phyloP scores from a whole-genome alignment of 2,797 vertebrate genomes.

The Xenops minutus region DNA sequence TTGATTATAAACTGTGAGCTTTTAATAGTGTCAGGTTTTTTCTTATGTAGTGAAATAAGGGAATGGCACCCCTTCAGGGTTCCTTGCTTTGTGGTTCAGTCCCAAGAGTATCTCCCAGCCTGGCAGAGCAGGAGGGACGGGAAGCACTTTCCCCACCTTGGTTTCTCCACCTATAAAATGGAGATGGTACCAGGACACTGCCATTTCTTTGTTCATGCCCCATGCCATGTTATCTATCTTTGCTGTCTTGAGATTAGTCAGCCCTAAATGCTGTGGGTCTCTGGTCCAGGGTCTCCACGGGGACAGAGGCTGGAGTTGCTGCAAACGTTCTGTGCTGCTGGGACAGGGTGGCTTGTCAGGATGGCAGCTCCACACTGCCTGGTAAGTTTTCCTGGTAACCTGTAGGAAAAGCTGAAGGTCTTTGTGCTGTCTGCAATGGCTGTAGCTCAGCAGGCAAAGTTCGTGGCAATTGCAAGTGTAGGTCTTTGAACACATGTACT shows the following conservation, averaged over 20 bases:
- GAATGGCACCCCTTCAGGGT: not conserved
- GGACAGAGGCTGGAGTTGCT: not conserved
- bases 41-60: not conserved
- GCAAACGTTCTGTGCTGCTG: not conserved
- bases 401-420: not conserved
- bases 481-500: accelerated
- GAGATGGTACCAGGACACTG: not conserved
- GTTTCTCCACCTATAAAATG: not conserved
- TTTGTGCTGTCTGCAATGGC: not conserved
- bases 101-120: not conserved
- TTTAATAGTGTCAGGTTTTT: not conserved
- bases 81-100: not conserved
- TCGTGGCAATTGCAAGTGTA: not conserved
- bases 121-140: not conserved
- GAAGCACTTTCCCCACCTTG: not conserved
- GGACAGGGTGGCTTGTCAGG: not conserved
- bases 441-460: not conserved
- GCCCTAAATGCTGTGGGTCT: accelerated
- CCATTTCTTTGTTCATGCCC: not conserved
- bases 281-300: not conserved
- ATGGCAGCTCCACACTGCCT: not conserved
- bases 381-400: not conserved
- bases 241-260: not conserved
- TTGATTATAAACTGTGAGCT: not conserved
- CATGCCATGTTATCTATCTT: not conserved